Base-by-base conservation (phyloP, 2,113 vertebrate species). In the Morone saxatilis region DNA sequence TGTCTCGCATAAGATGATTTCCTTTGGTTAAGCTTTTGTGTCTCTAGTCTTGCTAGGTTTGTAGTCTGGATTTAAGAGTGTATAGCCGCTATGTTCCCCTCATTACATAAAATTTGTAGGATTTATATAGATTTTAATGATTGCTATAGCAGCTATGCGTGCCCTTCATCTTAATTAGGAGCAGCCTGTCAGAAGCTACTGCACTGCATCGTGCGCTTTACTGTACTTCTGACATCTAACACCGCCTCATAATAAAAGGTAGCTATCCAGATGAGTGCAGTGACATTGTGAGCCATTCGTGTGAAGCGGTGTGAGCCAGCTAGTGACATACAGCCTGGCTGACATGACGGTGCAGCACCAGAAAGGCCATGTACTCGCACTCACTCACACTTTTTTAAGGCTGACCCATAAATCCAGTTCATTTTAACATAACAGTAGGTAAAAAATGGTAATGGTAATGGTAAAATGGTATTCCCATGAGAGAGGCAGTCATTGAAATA, bases 131-230 rank as follows among this genome's bases (percentile, higher is more conserved):
- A 78, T 78, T 80, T 81, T 83, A 85, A 85, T 51, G 71, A 76
- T n/a, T 41, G 53, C 66, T 76, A 16, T 14, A 81, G 80, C 56
- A 75, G 70, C 73, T 22, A 2, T 19, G 8, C 56, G n/a, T 47
- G n/a, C 65, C 51, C 57, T 88, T 82, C 65, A 76, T 88, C 84
- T 86, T 88, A 87, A 90, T 92, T 81, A 84, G 80, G 38, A 31
- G 69, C 63, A 25, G 54, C 70, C 76, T 81, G 73, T 76, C 81
- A 83, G 68, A 41, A 38, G 78, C 53, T 47, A 1, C 69, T 6
- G 36, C 76, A 3, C 11, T 38, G 59, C 41, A 48, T 51, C 60
- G 59, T 12, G 71, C 71, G 85, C 56, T 77, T 83, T 54, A 75
- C 81, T 78, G 70, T 74, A 57, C 76, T 40, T 69, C 22, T 81